Conservation (phyloP, 2,888 invertebrate species). For the Micropterix aruncella region DNA sequence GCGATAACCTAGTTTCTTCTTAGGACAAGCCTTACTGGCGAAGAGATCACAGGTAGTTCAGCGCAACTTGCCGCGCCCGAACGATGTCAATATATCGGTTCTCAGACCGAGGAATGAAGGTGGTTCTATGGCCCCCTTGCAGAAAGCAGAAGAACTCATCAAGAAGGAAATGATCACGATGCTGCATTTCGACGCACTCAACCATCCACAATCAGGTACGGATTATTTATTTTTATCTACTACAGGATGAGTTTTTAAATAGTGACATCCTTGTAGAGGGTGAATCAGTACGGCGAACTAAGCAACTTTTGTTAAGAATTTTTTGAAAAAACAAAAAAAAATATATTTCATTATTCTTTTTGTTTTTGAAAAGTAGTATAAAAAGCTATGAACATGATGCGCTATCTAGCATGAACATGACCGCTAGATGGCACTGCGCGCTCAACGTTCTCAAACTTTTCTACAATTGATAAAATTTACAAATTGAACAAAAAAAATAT, state of each 20-base stretch:
- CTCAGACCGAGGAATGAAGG: slow-evolving; percentile 63
- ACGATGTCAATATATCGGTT: slow-evolving; percentile 73
- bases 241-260: too few species aligned
- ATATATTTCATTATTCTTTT: background rate
- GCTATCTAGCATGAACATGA: too few species aligned
- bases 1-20: background rate
- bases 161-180: slow-evolving; percentile 94
- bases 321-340: too few species aligned
- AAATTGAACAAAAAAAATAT: too few species aligned
- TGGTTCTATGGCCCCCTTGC: slow-evolving; percentile 70
- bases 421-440: too few species aligned
- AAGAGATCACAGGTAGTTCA: slow-evolving; percentile 79
- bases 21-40: slow-evolving; percentile 51
- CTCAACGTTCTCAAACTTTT: too few species aligned
- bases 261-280: too few species aligned
- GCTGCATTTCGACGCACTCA: slow-evolving; percentile 79
- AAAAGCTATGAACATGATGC: too few species aligned
- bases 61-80: slow-evolving; percentile 68
- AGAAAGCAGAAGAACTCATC: slow-evolving; percentile 91
- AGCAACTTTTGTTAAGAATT: too few species aligned
- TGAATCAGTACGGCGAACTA: too few species aligned
- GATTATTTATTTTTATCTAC: background rate
- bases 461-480: too few species aligned
- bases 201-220: slow-evolving; percentile 46
- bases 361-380: too few species aligned